Percentiles rank a stretch among this genome's conserved stretches.
Conservation (phyloP, 2,888 invertebrate genomes). For the Odontomyia ornata region DNA sequence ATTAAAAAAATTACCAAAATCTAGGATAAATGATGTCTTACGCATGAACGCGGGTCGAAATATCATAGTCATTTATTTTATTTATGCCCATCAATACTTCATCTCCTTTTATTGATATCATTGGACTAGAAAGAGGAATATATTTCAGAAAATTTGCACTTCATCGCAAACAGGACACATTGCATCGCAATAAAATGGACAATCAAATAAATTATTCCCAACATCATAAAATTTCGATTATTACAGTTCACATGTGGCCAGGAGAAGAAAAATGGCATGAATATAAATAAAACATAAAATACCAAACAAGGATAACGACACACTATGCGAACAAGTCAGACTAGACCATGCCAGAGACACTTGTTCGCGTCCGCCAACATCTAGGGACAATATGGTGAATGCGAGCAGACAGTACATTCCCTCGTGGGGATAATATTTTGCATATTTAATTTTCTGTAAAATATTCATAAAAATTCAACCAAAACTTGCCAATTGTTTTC, state of each 20-base stretch:
- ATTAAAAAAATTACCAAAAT: too few relatives aligned
- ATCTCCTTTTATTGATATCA: too few relatives aligned
- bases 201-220: background rate
- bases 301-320: background rate
- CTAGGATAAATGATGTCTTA: too few relatives aligned
- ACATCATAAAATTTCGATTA: conserved; percentile 18
- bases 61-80: too few relatives aligned
- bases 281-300: conserved; percentile 32
- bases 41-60: too few relatives aligned
- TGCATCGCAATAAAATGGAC: conserved; percentile 5
- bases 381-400: conserved; percentile 6
- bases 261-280: background rate
- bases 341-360: conserved; percentile 14
- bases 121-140: too few relatives aligned
- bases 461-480: conserved; percentile 45
- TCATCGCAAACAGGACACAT: background rate
- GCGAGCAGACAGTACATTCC: background rate
- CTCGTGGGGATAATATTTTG: conserved; percentile 31
- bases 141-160: too few relatives aligned
- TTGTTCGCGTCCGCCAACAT: background rate
- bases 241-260: background rate
- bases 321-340: background rate
- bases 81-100: too few relatives aligned
- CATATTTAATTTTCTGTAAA: conserved; percentile 48
- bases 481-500: conserved; percentile 37